These are phyloP conservation scores for Tetragnatha montana DNA, from an alignment of 2,888 invertebrate species.

Conservation along the genomic window DNA sequence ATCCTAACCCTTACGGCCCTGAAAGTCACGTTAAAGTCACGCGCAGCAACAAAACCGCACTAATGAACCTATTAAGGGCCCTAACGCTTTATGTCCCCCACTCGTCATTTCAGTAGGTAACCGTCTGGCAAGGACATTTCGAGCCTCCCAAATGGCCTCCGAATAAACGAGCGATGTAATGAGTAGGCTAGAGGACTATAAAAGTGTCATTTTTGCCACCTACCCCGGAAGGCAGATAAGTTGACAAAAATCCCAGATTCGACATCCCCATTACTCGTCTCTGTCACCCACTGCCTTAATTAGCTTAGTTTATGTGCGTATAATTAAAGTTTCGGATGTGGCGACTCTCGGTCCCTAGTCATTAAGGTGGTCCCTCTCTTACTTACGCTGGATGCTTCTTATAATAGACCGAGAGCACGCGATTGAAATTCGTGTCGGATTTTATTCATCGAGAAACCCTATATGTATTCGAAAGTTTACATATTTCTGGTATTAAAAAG, in stretches of 20 bases:
- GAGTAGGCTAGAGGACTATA: not conserved
- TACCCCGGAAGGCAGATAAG: not conserved
- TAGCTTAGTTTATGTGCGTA: conserved; percentile 65
- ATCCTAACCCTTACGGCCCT: no score
- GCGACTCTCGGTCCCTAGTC: conserved; percentile 44
- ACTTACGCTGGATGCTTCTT: conserved; percentile 14
- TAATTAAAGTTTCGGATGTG: conserved; percentile 61
- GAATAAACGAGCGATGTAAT: not conserved
- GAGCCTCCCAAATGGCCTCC: not conserved
- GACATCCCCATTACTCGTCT: conserved; percentile 40
- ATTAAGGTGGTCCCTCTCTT: conserved; percentile 48
- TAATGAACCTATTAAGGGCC: no score
- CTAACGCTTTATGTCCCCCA: no score
- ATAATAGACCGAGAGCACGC: no score
- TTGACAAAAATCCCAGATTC: conserved; percentile 27
- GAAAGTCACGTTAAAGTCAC: no score
- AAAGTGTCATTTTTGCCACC: not conserved
- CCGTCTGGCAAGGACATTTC: not conserved
- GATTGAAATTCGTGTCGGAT: not conserved
- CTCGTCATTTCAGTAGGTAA: no score
- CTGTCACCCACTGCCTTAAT: conserved; percentile 61
- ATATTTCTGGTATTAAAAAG: no score
- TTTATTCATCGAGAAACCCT: conserved; percentile 8
- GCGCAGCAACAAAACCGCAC: no score
- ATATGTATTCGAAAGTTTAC: no score